Evolutionary conservation across 2,113 vertebrate species (phyloP).

Genomic region (Chionodraco myersi): DNA sequence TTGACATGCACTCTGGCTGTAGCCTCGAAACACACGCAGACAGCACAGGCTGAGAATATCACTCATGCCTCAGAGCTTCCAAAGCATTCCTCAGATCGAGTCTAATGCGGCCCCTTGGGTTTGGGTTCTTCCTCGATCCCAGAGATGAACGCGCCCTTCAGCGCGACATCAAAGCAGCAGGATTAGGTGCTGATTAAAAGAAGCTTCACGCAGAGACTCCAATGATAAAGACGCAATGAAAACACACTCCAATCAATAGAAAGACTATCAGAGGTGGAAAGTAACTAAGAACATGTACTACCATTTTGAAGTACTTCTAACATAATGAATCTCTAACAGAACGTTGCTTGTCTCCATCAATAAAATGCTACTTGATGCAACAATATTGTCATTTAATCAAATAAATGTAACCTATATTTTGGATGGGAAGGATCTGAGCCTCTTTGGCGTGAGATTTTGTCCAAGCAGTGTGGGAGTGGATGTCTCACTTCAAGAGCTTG

Average conservation of each 20-base stretch:
- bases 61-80: conserved; percentile 26
- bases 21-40: not conserved
- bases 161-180: conserved; percentile 47
- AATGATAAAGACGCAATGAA: not conserved
- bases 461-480: not conserved
- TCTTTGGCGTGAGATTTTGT: not conserved
- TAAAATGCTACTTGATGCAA: no score
- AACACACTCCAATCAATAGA: not conserved
- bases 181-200: conserved; percentile 48
- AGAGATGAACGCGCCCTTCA: not conserved
- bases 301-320: no score
- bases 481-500: not conserved
- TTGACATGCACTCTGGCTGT: not conserved
- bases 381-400: no score
- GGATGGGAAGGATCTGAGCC: not conserved
- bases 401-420: no score
- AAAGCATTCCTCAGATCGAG: conserved; percentile 27
- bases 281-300: no score
- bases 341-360: no score
- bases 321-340: no score
- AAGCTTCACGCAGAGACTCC: not conserved
- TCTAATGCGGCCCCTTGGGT: conserved; percentile 14
- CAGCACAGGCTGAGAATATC: conserved; percentile 9
- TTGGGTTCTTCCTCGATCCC: conserved; percentile 1
- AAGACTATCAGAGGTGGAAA: no score